Conservation (phyloP, 53 echinoderm and acorn worm species). For the Paracentrotus lividus region DNA sequence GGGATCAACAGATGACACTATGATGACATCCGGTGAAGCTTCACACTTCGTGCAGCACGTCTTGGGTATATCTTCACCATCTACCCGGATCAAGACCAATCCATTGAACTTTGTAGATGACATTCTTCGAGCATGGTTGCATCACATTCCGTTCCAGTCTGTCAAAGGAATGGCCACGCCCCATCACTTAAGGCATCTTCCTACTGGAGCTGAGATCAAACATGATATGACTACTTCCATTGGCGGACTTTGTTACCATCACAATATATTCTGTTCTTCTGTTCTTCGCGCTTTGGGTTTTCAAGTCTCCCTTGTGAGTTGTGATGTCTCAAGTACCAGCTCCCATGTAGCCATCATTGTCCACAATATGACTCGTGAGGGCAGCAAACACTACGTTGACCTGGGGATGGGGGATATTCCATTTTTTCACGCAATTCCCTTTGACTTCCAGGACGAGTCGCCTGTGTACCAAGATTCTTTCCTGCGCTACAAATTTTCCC, state of each 20-base stretch:
- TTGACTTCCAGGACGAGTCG: conserved; percentile 72
- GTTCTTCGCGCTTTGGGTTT: conserved; percentile 60
- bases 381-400: conserved; percentile 61
- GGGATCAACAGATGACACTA: not conserved
- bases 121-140: not conserved
- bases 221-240: not conserved
- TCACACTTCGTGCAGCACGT: conserved; percentile 6
- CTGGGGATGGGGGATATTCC: conserved; percentile 67
- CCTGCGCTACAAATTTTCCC: conserved; percentile 61
- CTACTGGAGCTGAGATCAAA: conserved; percentile 37
- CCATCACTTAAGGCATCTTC: not conserved
- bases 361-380: conserved; percentile 49
- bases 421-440: conserved; percentile 49
- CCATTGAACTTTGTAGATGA: not conserved
- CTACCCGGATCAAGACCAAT: not conserved
- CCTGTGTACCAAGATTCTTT: conserved; percentile 63
- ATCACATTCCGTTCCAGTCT: conserved; percentile 9
- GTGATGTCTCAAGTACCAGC: not conserved
- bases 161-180: conserved; percentile 3
- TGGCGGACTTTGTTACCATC: conserved; percentile 70
- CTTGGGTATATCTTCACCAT: not conserved
- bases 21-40: conserved; percentile 34
- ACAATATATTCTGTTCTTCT: conserved; percentile 45
- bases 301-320: conserved; percentile 38
- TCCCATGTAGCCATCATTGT: conserved; percentile 63